Percentiles rank a stretch among this genome's conserved stretches.
These are phyloP conservation scores for Eupithecia exiguata DNA, from an alignment of 2,888 invertebrate genomes.

Conservation along the genomic window DNA sequence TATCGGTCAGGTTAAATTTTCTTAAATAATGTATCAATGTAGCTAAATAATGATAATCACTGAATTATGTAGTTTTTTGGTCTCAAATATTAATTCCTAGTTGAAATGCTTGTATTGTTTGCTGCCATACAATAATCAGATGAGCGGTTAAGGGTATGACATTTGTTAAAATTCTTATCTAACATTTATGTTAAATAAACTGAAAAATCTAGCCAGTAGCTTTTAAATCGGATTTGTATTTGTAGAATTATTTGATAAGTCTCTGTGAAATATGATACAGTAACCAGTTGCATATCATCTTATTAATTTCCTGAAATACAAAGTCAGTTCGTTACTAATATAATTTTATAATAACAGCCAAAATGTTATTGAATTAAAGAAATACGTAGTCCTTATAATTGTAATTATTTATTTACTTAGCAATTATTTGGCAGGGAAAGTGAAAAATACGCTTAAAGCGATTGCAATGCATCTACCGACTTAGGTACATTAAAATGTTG, in stretches of 20 bases:
- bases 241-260: neutral
- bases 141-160: neutral
- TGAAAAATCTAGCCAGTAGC: neutral
- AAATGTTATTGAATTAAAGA: neutral
- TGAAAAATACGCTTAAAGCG: constrained; percentile 26
- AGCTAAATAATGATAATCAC: neutral
- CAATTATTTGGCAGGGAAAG: constrained; percentile 12
- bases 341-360: neutral
- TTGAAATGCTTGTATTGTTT: neutral
- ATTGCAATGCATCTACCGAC: constrained; percentile 17
- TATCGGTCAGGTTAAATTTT: neutral
- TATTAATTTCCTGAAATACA: neutral
- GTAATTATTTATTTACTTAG: constrained; percentile 13
- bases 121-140: neutral
- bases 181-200: neutral
- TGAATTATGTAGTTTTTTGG: neutral
- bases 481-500: neutral
- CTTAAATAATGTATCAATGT: neutral
- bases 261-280: too few relatives aligned
- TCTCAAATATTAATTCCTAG: neutral
- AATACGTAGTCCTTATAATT: neutral
- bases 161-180: neutral
- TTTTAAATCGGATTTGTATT: neutral
- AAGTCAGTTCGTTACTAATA: neutral
- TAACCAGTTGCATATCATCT: neutral